Evolutionary conservation across 2,888 invertebrate genomes (phyloP), one percentile per base, ranked within the genome.

Genomic region (Crematogaster levior): DNA sequence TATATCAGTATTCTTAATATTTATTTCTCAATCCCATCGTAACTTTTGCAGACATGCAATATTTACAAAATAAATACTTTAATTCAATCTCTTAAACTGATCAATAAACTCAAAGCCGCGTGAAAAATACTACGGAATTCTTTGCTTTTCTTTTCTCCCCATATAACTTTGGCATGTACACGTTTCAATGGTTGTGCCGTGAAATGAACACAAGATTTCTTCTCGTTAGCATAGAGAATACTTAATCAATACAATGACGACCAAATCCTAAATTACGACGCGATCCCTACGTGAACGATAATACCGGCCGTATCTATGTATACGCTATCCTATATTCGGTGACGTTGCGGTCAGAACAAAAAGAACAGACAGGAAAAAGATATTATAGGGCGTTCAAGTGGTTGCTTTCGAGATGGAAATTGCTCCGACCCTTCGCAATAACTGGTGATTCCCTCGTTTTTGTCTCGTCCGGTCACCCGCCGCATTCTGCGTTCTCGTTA

Each of bases 381-480:
- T 70, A 66, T 27, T 53, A 53, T 56, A 18, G 53, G 80, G 46
- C 60, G 51, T 74, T 68, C 68, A 85, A 85, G 83, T 72, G 88
- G 81, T 89, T 87, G 87, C 77, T 85, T 63, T 48, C 77, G 82
- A 85, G 81, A 89, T 87, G 86, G 84, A 86, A n/a, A 88, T 85
- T 88, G 88, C 85, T 81, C 87, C 86, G 88, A 88, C 84, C 88
- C 81, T 82, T 83, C 81, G 89, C 89, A 88, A 89, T 89, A 89
- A 88, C 89, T 73, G 85, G 73, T 46, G 66, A 60, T 18, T 77
- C 58, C 24, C 53, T 72, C 43, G n/a, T 3, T 56, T 61, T 68
- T 58, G 53, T 37, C 48, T 34, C 65, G 24, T 58, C 34, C 48
- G 18, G 30, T 46, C 74, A 75, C 63, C 21, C 77, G 56, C 46